Evolutionary conservation across 2,888 invertebrate genomes (phyloP), one percentile per base, ranked within the genome.

Genomic region (Erannis defoliaria): DNA sequence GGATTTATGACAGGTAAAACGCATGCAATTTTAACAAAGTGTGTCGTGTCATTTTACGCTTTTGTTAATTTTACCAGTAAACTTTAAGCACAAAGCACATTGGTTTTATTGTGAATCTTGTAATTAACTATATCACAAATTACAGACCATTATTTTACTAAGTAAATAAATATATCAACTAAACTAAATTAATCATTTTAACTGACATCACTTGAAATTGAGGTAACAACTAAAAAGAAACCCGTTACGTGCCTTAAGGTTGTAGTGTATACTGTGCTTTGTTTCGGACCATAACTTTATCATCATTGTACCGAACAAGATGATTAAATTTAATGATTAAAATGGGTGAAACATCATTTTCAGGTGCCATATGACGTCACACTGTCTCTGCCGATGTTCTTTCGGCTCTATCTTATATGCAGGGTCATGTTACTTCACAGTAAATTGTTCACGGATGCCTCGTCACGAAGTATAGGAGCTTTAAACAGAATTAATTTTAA

Each of bases 361-460:
- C 90, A 93, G 93, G 98, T 99, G 82, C 98, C 98, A 59, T 97
- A 99, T 85, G 99, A 99, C 91, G 98, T 99, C 81, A 97, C 99
- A 76, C 95, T 99, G 79, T 99, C 99, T 79, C 94, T 99, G 93
- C 99, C 99, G 83, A 99, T 99, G 99, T 99, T 99, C 95, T 96
- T 99, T 93, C 96, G 99, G 86, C 96, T 99, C 83, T 99, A 99
- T 94, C 96, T 99, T 92, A 99, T 99, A 93, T 99, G 99, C 94
- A 96, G 99, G 83, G 99, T 99, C 81, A 99, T 99, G 99, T 95
- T 99, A 86, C 95, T 99, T 80, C 99, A 99, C 94, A 99, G 98
- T 93, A 99, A 99, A 95, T 95, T 99, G 80, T 99, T 99, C 94
- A 99, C 99, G 72, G 99, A 99, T 93, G 99, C 99, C 80, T 99